A percentile compares a stretch with the other conserved stretches of the same genome.
Evolutionary conservation across 1,140 invertebrate genomes (phyloP).

Genomic region (Bombyx mandarina): DNA sequence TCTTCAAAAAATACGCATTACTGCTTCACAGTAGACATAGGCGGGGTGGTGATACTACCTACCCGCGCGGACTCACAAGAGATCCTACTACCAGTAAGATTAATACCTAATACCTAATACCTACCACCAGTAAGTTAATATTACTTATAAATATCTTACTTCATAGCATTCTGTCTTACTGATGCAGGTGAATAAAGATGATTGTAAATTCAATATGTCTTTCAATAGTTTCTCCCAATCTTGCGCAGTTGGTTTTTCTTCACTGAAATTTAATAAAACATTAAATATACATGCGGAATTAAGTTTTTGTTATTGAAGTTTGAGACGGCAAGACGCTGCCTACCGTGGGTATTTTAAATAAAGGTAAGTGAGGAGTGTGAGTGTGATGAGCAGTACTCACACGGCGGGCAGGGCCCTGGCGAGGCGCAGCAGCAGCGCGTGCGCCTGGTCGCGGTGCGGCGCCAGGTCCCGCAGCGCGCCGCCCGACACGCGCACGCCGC

Average conservation of each 20-base stretch:
- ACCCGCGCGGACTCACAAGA: no score
- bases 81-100: no score
- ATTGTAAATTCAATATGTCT: slow-evolving; percentile 45
- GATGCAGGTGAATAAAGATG: slow-evolving; percentile 36
- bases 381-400: slow-evolving; percentile 6
- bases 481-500: slow-evolving; percentile 61
- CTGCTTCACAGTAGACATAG: no score
- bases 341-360: no score
- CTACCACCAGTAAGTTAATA: no score
- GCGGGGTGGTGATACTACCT: no score
- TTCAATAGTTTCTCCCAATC: slow-evolving; percentile 54
- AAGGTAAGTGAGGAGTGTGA: neutral
- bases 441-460: slow-evolving; percentile 12
- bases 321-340: no score
- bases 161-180: slow-evolving; percentile 43
- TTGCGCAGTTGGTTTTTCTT: slow-evolving; percentile 39
- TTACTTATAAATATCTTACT: slow-evolving; percentile 17
- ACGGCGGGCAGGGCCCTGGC: slow-evolving; percentile 11
- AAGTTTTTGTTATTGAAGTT: no score
- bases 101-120: no score
- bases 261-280: slow-evolving; percentile 21
- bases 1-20: no score
- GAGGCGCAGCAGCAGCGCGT: slow-evolving; percentile 21
- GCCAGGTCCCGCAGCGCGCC: slow-evolving; percentile 44
- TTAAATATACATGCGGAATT: no score